Percentiles rank a stretch among this genome's conserved stretches.
Evolutionary conservation across 2,888 invertebrate species (phyloP).

Genomic region (Nomada goodeniana): DNA sequence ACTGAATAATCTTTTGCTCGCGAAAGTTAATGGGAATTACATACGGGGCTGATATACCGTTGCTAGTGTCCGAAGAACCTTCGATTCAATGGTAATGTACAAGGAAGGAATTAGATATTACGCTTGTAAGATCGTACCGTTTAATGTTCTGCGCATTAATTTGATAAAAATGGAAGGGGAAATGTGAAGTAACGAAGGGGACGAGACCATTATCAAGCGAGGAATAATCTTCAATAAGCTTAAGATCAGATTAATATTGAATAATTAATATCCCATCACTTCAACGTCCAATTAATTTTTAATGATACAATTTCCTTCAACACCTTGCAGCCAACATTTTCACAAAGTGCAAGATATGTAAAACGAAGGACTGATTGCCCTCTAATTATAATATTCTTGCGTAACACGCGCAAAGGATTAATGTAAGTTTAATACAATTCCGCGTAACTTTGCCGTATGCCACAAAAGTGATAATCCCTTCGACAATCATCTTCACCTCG

Average conservation of each 20-base stretch:
- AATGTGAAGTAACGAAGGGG: background rate
- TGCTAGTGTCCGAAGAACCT: background rate
- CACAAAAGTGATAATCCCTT: background rate
- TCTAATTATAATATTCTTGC: background rate
- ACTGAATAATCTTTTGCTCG: background rate
- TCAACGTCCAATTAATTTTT: no score
- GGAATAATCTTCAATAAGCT: no score
- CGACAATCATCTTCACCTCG: background rate
- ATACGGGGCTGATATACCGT: slow-evolving; percentile 6
- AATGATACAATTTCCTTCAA: no score
- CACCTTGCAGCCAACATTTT: no score
- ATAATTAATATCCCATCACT: no score
- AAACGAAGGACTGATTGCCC: no score
- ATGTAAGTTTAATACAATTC: no score
- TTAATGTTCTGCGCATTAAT: background rate
- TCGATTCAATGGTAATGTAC: slow-evolving; percentile 39
- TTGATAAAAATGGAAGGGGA: background rate
- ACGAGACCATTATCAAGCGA: no score
- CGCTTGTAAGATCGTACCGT: background rate
- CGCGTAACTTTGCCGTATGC: no score
- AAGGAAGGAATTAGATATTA: background rate
- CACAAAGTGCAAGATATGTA: no score
- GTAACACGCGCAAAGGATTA: background rate
- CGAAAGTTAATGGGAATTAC: background rate
- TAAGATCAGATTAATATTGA: no score